Percentiles rank a stretch among this genome's conserved stretches.
Evolutionary conservation across 2,797 vertebrate species (phyloP).

Genomic region (Tauraco hartlaubi): DNA sequence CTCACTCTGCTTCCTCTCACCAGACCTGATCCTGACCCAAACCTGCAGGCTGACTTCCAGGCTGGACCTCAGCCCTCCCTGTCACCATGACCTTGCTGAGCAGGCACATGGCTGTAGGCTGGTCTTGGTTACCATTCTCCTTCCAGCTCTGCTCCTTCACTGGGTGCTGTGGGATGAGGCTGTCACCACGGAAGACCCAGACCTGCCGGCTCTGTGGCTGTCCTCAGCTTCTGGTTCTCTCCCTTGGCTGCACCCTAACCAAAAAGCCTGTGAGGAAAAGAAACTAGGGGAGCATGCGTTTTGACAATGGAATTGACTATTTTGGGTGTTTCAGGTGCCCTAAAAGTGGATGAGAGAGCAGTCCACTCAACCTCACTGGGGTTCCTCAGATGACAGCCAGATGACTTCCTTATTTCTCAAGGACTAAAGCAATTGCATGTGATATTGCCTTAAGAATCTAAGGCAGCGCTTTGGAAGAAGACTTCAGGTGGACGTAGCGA

Average conservation of each 20-base stretch:
- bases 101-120: background rate
- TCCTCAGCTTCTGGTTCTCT: accelerated
- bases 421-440: background rate
- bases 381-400: background rate
- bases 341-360: background rate
- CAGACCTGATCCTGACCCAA: background rate
- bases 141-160: background rate
- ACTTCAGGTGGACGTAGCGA: background rate
- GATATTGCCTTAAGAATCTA: background rate
- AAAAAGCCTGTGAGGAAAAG: background rate
- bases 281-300: background rate
- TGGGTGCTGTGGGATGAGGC: too few species aligned
- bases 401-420: background rate
- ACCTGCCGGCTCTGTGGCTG: background rate
- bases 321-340: background rate
- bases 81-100: background rate
- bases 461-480: background rate
- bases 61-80: background rate
- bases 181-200: accelerated
- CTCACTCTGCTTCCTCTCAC: background rate
- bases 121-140: background rate
- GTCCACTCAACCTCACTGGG: accelerated
- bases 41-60: background rate
- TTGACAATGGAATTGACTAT: background rate
- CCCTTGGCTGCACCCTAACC: background rate